Conservation (phyloP, 2,113 vertebrate genomes). For the Diadophis punctatus region DNA sequence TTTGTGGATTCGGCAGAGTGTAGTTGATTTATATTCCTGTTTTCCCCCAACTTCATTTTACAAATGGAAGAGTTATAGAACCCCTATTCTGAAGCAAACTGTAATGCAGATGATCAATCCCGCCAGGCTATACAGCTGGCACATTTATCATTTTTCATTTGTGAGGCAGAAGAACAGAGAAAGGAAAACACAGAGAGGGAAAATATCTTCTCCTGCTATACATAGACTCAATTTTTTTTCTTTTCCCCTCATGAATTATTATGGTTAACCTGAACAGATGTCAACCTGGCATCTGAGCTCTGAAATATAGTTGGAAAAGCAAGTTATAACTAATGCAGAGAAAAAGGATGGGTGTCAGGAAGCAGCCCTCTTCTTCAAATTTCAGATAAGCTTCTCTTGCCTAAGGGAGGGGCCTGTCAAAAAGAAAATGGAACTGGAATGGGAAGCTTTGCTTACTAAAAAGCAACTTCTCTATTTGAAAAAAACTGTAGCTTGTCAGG, state of each 20-base stretch:
- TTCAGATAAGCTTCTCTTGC: conserved; percentile 76
- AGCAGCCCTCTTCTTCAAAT: conserved; percentile 65
- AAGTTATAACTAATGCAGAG: conserved; percentile 75
- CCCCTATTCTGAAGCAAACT: conserved; percentile 47
- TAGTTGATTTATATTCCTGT: conserved; percentile 9
- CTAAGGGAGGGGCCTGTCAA: conserved; percentile 61
- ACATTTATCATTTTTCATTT: conserved; percentile 50
- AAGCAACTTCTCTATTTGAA: not conserved
- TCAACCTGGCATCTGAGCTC: conserved; percentile 73
- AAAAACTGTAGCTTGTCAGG: not conserved
- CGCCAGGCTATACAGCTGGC: conserved; percentile 41
- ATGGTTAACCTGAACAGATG: conserved; percentile 70
- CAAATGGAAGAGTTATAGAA: conserved; percentile 26
- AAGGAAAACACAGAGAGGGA: conserved; percentile 30
- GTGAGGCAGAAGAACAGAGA: conserved; percentile 34
- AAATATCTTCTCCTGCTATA: conserved; percentile 24
- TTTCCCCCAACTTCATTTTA: not conserved
- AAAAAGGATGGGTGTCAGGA: conserved; percentile 70
- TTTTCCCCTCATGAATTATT: conserved; percentile 71
- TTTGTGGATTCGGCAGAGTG: conserved; percentile 3
- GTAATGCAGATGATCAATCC: conserved; percentile 13
- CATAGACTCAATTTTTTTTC: conserved; percentile 48
- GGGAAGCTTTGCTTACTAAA: conserved; percentile 34
- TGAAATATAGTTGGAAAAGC: conserved; percentile 76
- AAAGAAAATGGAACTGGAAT: conserved; percentile 38